Percentiles rank a stretch among this genome's conserved stretches.
Evolutionary conservation across 2,888 invertebrate genomes (phyloP).

Genomic region (Tetragonula carbonaria): DNA sequence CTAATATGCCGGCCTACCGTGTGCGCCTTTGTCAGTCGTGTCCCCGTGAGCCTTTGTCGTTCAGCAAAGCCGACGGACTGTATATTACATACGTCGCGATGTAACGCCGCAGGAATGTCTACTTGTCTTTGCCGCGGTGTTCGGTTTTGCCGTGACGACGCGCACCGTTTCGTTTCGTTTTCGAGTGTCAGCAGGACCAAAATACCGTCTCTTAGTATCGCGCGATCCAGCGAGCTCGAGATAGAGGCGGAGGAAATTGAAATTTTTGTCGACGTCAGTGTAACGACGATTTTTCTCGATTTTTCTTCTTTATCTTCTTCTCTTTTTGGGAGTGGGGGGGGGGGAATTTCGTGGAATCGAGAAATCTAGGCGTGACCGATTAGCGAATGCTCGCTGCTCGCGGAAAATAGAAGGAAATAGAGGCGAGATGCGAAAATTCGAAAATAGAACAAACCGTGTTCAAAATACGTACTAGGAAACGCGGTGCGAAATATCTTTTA

Average conservation of each 20-base stretch:
- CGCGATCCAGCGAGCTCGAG: neutral
- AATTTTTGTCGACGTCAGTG: neutral
- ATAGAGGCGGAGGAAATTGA: neutral
- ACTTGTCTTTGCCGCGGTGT: slow-evolving; percentile 41
- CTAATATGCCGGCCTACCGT: slow-evolving; percentile 81
- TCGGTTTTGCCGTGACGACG: slow-evolving; percentile 30
- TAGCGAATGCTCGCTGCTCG: no score
- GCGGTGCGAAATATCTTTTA: neutral
- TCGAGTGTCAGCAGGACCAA: neutral
- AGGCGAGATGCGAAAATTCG: no score
- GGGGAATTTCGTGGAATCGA: no score
- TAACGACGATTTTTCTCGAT: no score
- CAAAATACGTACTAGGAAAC: neutral
- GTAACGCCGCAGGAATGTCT: slow-evolving; percentile 61
- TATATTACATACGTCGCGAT: slow-evolving; percentile 81
- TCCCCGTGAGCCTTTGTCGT: slow-evolving; percentile 77
- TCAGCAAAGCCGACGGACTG: slow-evolving; percentile 81
- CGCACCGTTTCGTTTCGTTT: neutral
- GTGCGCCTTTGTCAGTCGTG: slow-evolving; percentile 79
- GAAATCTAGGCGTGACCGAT: no score
- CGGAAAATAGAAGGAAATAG: no score
- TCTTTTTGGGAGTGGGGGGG: no score
- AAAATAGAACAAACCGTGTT: no score
- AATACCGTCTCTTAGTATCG: neutral
- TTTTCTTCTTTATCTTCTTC: no score